phyloP scores from a whole-genome alignment of 2,888 invertebrate species.

The Drepana falcataria region DNA sequence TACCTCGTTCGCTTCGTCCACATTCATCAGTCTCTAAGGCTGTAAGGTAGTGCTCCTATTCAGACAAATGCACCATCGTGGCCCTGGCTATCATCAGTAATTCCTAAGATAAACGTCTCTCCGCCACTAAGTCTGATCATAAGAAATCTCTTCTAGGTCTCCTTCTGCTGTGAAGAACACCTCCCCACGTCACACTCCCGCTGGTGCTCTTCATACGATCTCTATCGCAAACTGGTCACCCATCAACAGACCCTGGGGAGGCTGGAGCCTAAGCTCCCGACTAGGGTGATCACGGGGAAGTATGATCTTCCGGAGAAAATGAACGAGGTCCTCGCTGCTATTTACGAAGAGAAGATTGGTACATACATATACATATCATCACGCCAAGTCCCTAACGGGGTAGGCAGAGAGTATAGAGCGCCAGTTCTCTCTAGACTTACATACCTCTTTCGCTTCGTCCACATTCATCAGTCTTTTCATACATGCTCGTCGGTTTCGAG shows the following conservation, averaged over 20 bases:
- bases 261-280: slow-evolving; percentile 78
- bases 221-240: slow-evolving; percentile 79
- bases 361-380: slow-evolving; percentile 21
- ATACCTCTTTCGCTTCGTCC: too few species aligned
- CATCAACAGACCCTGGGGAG: slow-evolving; percentile 80
- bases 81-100: too few species aligned
- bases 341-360: slow-evolving; percentile 70
- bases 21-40: too few species aligned
- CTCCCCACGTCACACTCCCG: slow-evolving; percentile 67
- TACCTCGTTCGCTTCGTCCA: too few species aligned
- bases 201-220: slow-evolving; percentile 81
- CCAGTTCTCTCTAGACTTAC: too few species aligned
- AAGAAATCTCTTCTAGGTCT: slow-evolving; percentile 45
- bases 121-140: too few species aligned
- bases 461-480: too few species aligned
- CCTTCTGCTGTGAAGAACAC: slow-evolving; percentile 78
- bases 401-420: too few species aligned
- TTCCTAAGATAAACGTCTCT: too few species aligned
- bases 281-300: slow-evolving; percentile 46
- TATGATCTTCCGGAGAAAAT: slow-evolving; percentile 61
- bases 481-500: too few species aligned
- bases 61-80: too few species aligned
- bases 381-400: not conserved
- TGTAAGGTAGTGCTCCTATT: too few species aligned
- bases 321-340: slow-evolving; percentile 62